Base-by-base conservation (phyloP, 1,140 invertebrate species). In the Acyrthosiphon pisum region DNA sequence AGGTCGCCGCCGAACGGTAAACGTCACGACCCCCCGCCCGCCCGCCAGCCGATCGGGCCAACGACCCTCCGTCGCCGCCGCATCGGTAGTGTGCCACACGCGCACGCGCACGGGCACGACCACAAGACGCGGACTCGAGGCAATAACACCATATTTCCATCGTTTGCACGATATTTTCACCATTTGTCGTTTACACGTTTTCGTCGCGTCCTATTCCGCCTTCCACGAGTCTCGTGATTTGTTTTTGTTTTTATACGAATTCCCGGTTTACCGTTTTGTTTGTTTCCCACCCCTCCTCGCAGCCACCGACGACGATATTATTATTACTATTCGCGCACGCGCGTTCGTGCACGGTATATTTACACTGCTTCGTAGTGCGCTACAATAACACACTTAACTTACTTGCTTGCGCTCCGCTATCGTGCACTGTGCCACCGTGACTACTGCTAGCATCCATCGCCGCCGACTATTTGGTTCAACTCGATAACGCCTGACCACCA, bases 1-100 rank as follows among this genome's bases (percentile, higher is more conserved):
- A 84, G 81, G 81, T 84, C 37, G 81, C 22, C 35, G 81, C 81
- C 60, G 30, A 84, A 84, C 81, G 81, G 81, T 84, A 84, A 84
- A 84, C 81, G 81, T 41, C 35, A 84, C 81, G 37, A 30, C 60
- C 60, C 81, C 81, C 35, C 35, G 22, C n/a, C 81, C 37, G 37
- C 37, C 35, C 50, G 1, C 50, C 50, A 22, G 35, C 37, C 81
- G 22, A 14, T 68, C 60, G 60, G 60, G 60, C 30, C 60, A 68
- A 68, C 60, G 60, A 68, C 60, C 60, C 30, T 9, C 81, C 20
- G 8, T 8, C 81, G 18, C 76, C 81, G 37, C 81, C 37, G 37
- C 81, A 7, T 23, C 81, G 37, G 20, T 41, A 41, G 81, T 84
- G 81, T 84, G 35, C 20, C 35, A 41, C 37, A 9, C 81, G 37